Evolutionary conservation across 2,113 vertebrate genomes (phyloP).

Genomic region (Myrmophylax atrothorax): DNA sequence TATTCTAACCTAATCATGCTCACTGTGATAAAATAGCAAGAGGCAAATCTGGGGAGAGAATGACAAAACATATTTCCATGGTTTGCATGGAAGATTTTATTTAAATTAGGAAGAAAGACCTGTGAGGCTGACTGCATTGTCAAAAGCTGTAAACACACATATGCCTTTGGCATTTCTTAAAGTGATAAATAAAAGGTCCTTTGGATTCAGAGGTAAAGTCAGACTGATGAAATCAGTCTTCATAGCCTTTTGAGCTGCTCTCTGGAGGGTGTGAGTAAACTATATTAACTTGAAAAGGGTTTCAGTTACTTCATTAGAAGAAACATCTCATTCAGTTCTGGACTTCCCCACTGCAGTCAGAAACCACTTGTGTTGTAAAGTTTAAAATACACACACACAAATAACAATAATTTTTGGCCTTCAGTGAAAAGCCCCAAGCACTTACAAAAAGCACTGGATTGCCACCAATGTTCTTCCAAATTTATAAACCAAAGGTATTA

Average conservation of each 20-base stretch:
- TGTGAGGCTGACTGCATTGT: not conserved
- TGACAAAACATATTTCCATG: slow-evolving; percentile 51
- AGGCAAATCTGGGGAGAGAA: slow-evolving; percentile 14
- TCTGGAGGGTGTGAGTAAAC: not conserved
- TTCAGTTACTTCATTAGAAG: not conserved
- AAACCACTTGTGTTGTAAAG: not conserved
- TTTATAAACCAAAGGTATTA: not conserved
- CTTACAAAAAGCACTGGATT: not conserved
- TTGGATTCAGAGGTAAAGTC: not conserved
- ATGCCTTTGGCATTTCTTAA: slow-evolving; percentile 32
- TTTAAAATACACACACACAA: not conserved
- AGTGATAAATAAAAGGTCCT: slow-evolving; percentile 19
- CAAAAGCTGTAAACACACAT: slow-evolving; percentile 43
- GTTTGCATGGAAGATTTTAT: slow-evolving; percentile 34
- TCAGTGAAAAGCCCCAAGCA: not conserved
- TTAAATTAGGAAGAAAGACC: slow-evolving; percentile 50
- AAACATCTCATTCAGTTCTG: not conserved
- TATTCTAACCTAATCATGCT: slow-evolving; percentile 25
- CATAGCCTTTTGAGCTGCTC: not conserved
- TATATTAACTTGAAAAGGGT: not conserved
- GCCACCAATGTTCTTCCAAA: not conserved
- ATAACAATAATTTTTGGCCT: not conserved
- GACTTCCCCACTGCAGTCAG: not conserved
- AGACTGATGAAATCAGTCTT: not conserved
- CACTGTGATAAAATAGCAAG: slow-evolving; percentile 40